phyloP scores from a whole-genome alignment of 2,113 vertebrate genomes.

The Notarius lentiginosus region DNA sequence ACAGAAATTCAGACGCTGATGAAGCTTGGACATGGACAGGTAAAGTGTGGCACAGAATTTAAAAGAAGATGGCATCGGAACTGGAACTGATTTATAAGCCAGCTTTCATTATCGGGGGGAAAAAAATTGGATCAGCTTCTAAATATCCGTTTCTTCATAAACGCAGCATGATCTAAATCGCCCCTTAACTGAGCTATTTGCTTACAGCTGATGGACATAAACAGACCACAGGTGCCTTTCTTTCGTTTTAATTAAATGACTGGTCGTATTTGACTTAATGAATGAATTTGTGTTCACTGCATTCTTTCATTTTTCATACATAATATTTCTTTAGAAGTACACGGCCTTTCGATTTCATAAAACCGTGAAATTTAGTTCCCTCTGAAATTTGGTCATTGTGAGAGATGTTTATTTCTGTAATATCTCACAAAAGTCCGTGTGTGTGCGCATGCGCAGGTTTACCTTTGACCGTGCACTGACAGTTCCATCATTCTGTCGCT shows the following conservation, averaged over 20 bases:
- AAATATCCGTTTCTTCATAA: neutral
- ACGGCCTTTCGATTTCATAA: no score
- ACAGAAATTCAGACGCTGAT: neutral
- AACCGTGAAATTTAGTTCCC: no score
- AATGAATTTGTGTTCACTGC: neutral
- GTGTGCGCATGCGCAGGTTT: no score
- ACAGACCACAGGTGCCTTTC: neutral
- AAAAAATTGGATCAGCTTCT: neutral
- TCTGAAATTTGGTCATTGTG: no score
- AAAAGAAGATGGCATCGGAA: neutral
- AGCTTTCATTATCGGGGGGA: neutral
- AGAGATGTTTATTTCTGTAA: no score
- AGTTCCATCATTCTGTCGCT: no score
- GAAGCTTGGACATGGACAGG: neutral
- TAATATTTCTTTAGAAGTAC: neutral
- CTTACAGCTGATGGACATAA: neutral
- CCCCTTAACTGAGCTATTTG: neutral
- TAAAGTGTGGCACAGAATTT: neutral
- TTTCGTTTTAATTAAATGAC: neutral
- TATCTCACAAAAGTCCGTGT: no score
- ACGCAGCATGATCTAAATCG: neutral
- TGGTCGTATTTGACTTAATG: neutral
- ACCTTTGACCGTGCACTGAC: no score
- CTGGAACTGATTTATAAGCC: neutral
- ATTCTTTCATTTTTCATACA: neutral